Percentiles rank a stretch among this genome's conserved stretches.
These are phyloP conservation scores for Holothuria leucospilota DNA, from an alignment of 53 echinoderm and acorn worm genomes.

Conservation along the genomic window DNA sequence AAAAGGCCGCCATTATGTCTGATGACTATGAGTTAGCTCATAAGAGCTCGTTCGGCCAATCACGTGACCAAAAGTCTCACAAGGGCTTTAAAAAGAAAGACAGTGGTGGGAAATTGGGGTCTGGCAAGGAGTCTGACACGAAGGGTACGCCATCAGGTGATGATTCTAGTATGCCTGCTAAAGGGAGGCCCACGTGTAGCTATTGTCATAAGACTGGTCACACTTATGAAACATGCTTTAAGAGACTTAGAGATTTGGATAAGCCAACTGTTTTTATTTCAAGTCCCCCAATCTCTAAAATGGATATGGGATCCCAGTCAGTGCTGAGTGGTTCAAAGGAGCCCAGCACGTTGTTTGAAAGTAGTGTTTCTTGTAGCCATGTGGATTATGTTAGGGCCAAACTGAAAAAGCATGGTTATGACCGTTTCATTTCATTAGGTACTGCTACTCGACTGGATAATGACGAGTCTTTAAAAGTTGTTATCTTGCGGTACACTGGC, in stretches of 20 bases:
- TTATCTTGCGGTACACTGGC: too few relatives aligned
- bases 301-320: neutral
- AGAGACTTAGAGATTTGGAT: constrained; percentile 27
- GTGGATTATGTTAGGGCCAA: too few relatives aligned
- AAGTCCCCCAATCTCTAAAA: neutral
- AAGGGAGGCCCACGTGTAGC: constrained; percentile 51
- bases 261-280: constrained; percentile 24
- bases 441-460: too few relatives aligned
- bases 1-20: constrained; percentile 59
- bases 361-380: too few relatives aligned
- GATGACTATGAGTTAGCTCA: constrained; percentile 70
- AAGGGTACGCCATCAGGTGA: constrained; percentile 10
- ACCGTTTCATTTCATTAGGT: too few relatives aligned
- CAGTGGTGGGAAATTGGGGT: constrained; percentile 15
- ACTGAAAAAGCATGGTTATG: too few relatives aligned
- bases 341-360: too few relatives aligned
- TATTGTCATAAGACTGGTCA: constrained; percentile 60
- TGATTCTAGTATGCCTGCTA: constrained; percentile 7
- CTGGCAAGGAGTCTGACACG: neutral
- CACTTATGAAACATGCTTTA: constrained; percentile 51
- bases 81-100: constrained; percentile 14
- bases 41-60: constrained; percentile 33
- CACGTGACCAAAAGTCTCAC: neutral
- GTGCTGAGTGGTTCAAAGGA: too few relatives aligned
- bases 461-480: too few relatives aligned